Percentiles rank a stretch among this genome's conserved stretches.
Evolutionary conservation across 2,113 vertebrate genomes (phyloP).

Genomic region (Etheostoma cragini): DNA sequence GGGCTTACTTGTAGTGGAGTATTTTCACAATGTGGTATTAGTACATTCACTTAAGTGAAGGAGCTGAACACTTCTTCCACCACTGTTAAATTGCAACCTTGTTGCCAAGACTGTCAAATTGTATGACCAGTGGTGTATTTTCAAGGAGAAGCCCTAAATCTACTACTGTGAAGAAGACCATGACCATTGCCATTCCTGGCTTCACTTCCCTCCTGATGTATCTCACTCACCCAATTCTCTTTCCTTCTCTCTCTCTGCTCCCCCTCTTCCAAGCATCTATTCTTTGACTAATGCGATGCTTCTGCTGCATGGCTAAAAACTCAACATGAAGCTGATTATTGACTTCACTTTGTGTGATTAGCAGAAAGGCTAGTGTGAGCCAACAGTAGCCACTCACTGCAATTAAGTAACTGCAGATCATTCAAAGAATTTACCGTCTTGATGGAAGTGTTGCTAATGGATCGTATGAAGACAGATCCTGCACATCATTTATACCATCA

Average conservation of each 20-base stretch:
- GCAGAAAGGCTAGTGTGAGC: conserved; percentile 34
- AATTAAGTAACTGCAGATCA: conserved; percentile 58
- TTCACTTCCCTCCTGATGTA: background rate
- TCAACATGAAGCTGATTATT: conserved; percentile 51
- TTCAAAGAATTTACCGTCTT: conserved; percentile 20
- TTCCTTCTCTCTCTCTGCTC: background rate
- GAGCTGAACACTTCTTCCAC: background rate
- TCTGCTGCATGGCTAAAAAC: conserved; percentile 56
- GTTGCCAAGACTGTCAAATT: conserved; percentile 4
- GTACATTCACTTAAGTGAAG: background rate
- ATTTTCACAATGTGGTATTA: background rate
- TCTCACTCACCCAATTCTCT: background rate
- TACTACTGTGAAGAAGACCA: background rate
- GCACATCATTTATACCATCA: conserved; percentile 11
- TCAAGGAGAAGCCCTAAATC: background rate
- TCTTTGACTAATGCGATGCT: conserved; percentile 42
- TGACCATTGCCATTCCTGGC: conserved; percentile 7
- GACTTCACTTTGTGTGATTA: conserved; percentile 76
- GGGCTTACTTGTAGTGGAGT: no score
- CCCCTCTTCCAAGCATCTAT: background rate
- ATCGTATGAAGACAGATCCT: conserved; percentile 13
- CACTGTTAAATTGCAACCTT: background rate
- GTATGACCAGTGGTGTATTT: conserved; percentile 7
- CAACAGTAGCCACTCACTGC: conserved; percentile 58
- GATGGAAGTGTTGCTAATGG: conserved; percentile 23